Base-by-base conservation (phyloP, 2,888 invertebrate species). In the Stegophylla sp. region DNA sequence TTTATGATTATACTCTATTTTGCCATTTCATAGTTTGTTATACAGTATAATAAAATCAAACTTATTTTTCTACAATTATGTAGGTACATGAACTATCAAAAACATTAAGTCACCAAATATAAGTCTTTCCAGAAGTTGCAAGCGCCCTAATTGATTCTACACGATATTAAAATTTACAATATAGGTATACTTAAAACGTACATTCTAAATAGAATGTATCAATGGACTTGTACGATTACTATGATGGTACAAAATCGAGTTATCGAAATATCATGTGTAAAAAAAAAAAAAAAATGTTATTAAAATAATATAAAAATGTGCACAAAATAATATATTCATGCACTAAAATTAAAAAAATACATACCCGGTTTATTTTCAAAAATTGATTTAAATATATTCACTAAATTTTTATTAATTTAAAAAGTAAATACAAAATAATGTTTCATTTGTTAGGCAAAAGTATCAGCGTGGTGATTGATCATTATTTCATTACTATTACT, bases 91-190 rank as follows among this genome's bases (percentile, higher is more conserved):
- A 72, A 28, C 26, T 23, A 12, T 43, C 41, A 41, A 5, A 48
- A 20, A 28, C 15, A 61, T 48, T 28, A 28, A 45, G n/a, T 13
- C 1, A 34, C 20, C 41, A 15, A 15, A 59, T 28, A 61, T 12
- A 0, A n/a, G 20, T 3, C 3, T 23, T 41, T 9, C 10, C 12
- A 41, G 48, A 64, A 51, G 17, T 63, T 56, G 13, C 12, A 67
- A 59, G 67, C 56, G 71, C 41, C 23, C 48, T 13, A 17, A 66
- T 23, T 71, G 28, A 45, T 71, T 79, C 69, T 79, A 79, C 79
- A 79, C 79, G 79, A 79, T 71, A 79, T 79, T 79, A 79, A 71
- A 79, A 69, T 56, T 43, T 67, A 59, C 43, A 66, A 67, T 56
- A n/a, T 15, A 17, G 43, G 1, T 56, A 26, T 10, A 73, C 43